Percentiles rank a stretch among this genome's conserved stretches.
phyloP scores from a whole-genome alignment of 2,888 invertebrate species.

The Catocala sponsa region DNA sequence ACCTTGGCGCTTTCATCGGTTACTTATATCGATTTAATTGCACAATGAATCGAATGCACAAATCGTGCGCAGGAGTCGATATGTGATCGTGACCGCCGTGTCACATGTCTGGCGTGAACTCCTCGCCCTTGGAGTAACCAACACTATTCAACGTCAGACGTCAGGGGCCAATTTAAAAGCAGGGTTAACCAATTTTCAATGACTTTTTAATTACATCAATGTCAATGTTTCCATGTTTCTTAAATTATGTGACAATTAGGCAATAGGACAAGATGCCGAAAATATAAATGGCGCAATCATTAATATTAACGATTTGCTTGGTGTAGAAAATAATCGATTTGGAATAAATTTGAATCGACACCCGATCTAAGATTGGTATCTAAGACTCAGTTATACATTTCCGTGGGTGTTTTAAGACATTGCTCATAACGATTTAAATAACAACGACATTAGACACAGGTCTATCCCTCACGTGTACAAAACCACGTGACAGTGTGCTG shows the following conservation, averaged over 20 bases:
- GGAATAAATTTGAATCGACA: conserved; percentile 10
- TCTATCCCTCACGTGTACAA: background rate
- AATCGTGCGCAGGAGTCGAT: conserved; percentile 71
- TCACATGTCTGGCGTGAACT: conserved; percentile 75
- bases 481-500: background rate
- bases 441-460: background rate
- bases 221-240: conserved; percentile 52
- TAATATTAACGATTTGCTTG: conserved; percentile 7
- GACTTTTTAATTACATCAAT: conserved; percentile 52
- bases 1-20: conserved; percentile 61
- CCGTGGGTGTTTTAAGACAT: too few relatives aligned
- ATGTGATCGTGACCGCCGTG: conserved; percentile 68
- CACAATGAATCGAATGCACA: conserved; percentile 61
- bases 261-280: conserved; percentile 12
- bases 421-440: background rate
- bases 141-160: conserved; percentile 38
- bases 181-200: conserved; percentile 43
- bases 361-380: background rate
- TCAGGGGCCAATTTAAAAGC: conserved; percentile 39
- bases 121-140: conserved; percentile 67
- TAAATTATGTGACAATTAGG: conserved; percentile 29
- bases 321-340: conserved; percentile 6
- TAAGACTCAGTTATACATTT: background rate
- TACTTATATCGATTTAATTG: conserved; percentile 59
- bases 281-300: conserved; percentile 1